Conservation (phyloP, 1,140 invertebrate species). For the Cecropterus lyciades region DNA sequence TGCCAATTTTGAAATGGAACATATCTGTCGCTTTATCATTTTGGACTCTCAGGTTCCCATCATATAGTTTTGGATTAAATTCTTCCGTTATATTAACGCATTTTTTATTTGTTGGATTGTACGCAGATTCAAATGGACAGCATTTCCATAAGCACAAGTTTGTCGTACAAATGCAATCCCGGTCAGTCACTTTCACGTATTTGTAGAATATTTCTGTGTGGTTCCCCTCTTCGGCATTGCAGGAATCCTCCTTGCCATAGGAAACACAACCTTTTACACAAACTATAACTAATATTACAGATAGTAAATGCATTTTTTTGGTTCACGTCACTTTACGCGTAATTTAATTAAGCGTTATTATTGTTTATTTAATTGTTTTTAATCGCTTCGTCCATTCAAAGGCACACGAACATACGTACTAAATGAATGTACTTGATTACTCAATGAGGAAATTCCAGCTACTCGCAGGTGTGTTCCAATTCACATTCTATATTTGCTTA, state of each 20-base stretch:
- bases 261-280: not conserved
- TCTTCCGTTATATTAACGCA: constrained; percentile 39
- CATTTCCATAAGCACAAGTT: constrained; percentile 53
- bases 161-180: constrained; percentile 52
- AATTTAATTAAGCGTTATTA: no score
- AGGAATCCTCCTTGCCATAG: not conserved
- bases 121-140: constrained; percentile 48
- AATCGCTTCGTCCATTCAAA: not conserved
- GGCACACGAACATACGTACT: not conserved
- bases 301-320: constrained; percentile 3
- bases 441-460: not conserved
- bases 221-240: not conserved
- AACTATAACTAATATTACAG: not conserved
- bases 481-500: not conserved
- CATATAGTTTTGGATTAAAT: constrained; percentile 49
- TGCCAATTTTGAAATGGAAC: constrained; percentile 45
- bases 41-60: constrained; percentile 37
- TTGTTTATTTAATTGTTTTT: not conserved
- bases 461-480: not conserved
- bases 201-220: not conserved
- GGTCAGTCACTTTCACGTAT: constrained; percentile 5
- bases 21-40: constrained; percentile 39
- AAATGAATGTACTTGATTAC: not conserved
- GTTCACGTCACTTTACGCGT: not conserved
- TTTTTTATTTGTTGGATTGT: constrained; percentile 19